Conservation (phyloP, 2,888 invertebrate genomes). For the Hyalella azteca region DNA sequence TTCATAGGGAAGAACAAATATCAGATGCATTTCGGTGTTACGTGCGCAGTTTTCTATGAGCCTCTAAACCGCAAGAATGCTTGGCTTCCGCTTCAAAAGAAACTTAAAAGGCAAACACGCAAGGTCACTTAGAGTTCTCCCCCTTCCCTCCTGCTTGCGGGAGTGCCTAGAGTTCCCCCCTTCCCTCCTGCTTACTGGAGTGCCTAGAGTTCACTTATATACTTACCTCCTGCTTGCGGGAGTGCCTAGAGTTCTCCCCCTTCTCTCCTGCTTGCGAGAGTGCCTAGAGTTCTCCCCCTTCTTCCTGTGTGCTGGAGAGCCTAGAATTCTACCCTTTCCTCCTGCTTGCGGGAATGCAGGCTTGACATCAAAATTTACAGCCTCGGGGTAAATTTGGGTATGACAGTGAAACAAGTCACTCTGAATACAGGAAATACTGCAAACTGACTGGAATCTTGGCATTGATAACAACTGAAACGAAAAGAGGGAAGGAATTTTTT, state of each 20-base stretch:
- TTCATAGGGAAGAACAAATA: neutral
- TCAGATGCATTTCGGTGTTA: neutral
- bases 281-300: too few relatives aligned
- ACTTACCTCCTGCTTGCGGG: too few relatives aligned
- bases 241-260: neutral
- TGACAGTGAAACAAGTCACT: too few relatives aligned
- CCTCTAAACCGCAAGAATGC: slow-evolving; percentile 23
- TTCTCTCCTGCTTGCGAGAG: slow-evolving; percentile 23
- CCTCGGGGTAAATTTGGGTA: too few relatives aligned
- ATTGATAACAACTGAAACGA: neutral
- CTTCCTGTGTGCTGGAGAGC: too few relatives aligned
- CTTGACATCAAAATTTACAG: too few relatives aligned
- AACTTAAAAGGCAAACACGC: slow-evolving; percentile 27
- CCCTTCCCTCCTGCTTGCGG: slow-evolving; percentile 29
- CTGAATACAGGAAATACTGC: too few relatives aligned
- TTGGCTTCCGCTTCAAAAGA: slow-evolving; percentile 25
- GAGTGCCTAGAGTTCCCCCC: neutral
- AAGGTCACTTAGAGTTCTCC: slow-evolving; percentile 9
- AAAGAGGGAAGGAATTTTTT: neutral
- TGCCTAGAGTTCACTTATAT: too few relatives aligned
- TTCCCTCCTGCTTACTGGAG: too few relatives aligned
- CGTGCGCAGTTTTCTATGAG: slow-evolving; percentile 7
- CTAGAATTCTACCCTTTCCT: too few relatives aligned
- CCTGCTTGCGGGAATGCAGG: neutral
- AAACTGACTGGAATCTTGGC: too few relatives aligned